A percentile compares a stretch with the other conserved stretches of the same genome.
Conservation (phyloP, 2,888 invertebrate species). For the Pseudococcus longispinus region DNA sequence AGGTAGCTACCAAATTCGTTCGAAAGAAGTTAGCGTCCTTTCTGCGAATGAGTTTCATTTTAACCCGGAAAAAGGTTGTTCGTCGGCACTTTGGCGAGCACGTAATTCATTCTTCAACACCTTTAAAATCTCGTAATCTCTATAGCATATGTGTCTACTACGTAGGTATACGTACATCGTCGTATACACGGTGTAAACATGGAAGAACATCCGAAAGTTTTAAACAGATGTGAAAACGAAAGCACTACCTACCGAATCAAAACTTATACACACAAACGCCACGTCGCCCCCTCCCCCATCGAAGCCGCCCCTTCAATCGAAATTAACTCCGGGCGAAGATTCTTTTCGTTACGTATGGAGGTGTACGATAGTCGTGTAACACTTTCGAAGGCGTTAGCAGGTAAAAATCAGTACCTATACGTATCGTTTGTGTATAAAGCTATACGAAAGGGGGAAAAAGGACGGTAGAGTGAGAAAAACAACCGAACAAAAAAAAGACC, state of each 20-base stretch:
- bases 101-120: conserved; percentile 31
- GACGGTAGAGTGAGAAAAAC: neutral
- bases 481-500: neutral
- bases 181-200: neutral
- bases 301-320: neutral
- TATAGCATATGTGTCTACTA: neutral
- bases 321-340: conserved; percentile 3
- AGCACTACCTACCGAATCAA: neutral
- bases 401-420: neutral
- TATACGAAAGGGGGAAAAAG: neutral
- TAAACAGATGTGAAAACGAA: conserved; percentile 21
- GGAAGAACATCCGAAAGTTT: conserved; percentile 11
- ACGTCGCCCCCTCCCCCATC: neutral
- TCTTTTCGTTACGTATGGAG: neutral
- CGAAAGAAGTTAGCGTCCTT: neutral
- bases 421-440: neutral
- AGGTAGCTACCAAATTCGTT: neutral
- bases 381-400: neutral
- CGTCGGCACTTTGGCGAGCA: neutral
- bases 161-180: neutral
- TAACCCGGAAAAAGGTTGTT: neutral
- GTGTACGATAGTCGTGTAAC: neutral
- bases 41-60: neutral
- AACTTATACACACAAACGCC: neutral
- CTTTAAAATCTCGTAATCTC: conserved; percentile 34